phyloP scores from a whole-genome alignment of 1,140 invertebrate species.

The Charaxes varanes region DNA sequence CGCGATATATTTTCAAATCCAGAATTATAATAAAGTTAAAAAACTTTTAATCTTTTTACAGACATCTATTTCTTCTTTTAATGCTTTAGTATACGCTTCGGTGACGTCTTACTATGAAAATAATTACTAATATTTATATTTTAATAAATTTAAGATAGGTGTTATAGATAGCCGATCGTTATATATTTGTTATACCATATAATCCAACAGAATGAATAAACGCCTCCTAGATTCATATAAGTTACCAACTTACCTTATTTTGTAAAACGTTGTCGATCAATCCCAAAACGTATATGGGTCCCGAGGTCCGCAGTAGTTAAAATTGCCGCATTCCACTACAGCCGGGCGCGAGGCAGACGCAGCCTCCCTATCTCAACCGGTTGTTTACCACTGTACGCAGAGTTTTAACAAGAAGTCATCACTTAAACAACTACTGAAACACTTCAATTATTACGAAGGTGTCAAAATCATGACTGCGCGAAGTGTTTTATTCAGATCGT shows the following conservation, averaged over 20 bases:
- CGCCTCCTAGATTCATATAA: not conserved
- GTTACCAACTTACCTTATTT: conserved; percentile 40
- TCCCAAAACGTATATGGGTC: conserved; percentile 55
- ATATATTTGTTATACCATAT: no score
- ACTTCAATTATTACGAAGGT: conserved; percentile 27
- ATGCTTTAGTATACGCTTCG: no score
- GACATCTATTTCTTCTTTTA: no score
- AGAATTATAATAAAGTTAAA: no score
- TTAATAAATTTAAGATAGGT: no score
- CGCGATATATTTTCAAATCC: no score
- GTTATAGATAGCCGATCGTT: no score
- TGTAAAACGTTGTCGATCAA: conserved; percentile 33
- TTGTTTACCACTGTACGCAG: conserved; percentile 43
- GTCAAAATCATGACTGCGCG: conserved; percentile 37
- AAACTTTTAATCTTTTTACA: no score
- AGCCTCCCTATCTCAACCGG: conserved; percentile 67
- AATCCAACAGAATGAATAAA: no score
- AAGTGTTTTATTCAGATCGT: conserved; percentile 42
- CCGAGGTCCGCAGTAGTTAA: conserved; percentile 68
- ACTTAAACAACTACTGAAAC: conserved; percentile 57
- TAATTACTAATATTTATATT: no score
- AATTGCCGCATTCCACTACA: conserved; percentile 70
- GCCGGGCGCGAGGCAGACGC: conserved; percentile 60
- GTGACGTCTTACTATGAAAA: no score
- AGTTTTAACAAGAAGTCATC: conserved; percentile 33